phyloP scores from a whole-genome alignment of 2,113 vertebrate genomes.

The Crocuta crocuta region DNA sequence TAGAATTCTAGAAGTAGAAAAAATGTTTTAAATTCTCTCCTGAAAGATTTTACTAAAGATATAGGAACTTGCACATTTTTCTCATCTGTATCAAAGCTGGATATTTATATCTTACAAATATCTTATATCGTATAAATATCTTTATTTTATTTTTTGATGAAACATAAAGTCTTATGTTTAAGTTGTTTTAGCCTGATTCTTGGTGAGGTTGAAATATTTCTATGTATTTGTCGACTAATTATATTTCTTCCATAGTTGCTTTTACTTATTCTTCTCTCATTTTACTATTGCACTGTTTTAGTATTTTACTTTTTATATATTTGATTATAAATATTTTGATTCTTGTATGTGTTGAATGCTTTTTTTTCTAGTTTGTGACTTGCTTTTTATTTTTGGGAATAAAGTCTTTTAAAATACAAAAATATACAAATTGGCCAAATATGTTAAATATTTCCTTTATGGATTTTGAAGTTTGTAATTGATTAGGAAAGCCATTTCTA shows the following conservation, averaged over 20 bases:
- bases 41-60: neutral
- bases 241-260: neutral
- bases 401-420: conserved; percentile 10
- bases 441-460: conserved; percentile 1
- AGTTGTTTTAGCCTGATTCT: neutral
- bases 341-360: neutral
- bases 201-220: neutral
- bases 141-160: neutral
- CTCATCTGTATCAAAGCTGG: neutral
- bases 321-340: neutral
- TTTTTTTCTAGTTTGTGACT: neutral
- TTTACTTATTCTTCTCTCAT: conserved; percentile 4
- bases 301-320: neutral
- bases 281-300: neutral
- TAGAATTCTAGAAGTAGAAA: neutral
- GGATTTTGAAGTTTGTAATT: neutral
- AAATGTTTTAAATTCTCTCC: neutral
- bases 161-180: conserved; percentile 34
- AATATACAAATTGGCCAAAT: neutral
- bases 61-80: neutral
- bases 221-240: neutral
- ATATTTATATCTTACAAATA: neutral
- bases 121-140: neutral
- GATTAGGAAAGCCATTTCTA: neutral
- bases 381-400: neutral